phyloP scores from a whole-genome alignment of 2,797 vertebrate species.

The Rhinoraja longicauda region DNA sequence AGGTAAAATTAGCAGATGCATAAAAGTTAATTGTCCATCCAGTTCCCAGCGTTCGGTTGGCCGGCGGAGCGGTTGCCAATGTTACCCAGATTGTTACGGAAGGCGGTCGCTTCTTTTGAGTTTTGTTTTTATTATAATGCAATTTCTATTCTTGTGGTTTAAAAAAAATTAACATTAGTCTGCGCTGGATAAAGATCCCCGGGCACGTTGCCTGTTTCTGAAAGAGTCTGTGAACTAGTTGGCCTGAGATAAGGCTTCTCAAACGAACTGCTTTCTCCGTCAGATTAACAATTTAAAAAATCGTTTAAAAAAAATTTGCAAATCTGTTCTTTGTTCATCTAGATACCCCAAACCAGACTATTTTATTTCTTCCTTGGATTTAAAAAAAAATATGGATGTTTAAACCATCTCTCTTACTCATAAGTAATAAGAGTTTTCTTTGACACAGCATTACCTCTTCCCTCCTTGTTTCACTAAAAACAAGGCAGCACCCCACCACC shows the following conservation, averaged over 20 bases:
- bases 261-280: too few relatives aligned
- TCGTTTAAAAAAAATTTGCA: not conserved
- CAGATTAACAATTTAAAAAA: not conserved
- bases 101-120: not conserved
- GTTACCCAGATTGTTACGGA: not conserved
- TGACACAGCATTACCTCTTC: not conserved
- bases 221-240: not conserved
- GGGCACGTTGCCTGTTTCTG: not conserved
- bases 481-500: too few relatives aligned
- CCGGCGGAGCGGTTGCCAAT: not conserved
- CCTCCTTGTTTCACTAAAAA: not conserved
- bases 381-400: not conserved
- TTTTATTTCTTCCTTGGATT: not conserved
- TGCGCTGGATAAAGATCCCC: not conserved
- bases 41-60: not conserved
- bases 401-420: too few relatives aligned
- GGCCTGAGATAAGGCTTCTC: not conserved
- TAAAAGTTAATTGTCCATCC: not conserved
- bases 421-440: not conserved
- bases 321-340: not conserved
- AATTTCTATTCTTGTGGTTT: not conserved
- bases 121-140: too few relatives aligned
- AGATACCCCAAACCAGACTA: not conserved
- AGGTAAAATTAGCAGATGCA: not conserved
- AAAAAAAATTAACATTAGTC: not conserved